Conservation (phyloP, 2,113 vertebrate genomes). For the Pampusana beccarii region DNA sequence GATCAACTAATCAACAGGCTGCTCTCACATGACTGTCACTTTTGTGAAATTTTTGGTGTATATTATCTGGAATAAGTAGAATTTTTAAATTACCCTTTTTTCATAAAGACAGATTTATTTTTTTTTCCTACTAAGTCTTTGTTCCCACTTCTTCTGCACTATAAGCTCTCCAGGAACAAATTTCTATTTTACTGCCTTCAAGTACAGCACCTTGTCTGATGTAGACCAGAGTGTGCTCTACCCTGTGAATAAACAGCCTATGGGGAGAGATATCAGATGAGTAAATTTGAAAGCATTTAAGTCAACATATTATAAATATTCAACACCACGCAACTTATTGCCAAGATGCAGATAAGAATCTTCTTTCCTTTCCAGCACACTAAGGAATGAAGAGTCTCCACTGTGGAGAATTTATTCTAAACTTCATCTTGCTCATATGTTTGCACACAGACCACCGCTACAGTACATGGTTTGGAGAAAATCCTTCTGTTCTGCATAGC, state of each 20-base stretch:
- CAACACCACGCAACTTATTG: neutral
- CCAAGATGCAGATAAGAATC: neutral
- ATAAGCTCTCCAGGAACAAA: neutral
- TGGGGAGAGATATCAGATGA: neutral
- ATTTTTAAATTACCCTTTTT: neutral
- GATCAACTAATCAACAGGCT: neutral
- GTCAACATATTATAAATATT: neutral
- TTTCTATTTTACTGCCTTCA: neutral
- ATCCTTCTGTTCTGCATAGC: neutral
- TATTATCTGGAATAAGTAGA: neutral
- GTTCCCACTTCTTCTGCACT: neutral
- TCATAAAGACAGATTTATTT: neutral
- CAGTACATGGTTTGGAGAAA: neutral
- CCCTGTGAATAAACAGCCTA: neutral
- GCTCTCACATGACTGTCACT: neutral
- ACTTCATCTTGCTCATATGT: neutral
- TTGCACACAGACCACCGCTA: neutral
- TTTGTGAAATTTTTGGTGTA: neutral
- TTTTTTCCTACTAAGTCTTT: neutral
- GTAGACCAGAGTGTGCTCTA: neutral
- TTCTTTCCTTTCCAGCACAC: neutral
- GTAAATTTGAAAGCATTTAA: neutral
- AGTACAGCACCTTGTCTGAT: neutral
- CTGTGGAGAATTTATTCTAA: neutral
- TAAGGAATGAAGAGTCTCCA: neutral